phyloP scores from a whole-genome alignment of 2,888 invertebrate species.

The Calliphora vomitoria region DNA sequence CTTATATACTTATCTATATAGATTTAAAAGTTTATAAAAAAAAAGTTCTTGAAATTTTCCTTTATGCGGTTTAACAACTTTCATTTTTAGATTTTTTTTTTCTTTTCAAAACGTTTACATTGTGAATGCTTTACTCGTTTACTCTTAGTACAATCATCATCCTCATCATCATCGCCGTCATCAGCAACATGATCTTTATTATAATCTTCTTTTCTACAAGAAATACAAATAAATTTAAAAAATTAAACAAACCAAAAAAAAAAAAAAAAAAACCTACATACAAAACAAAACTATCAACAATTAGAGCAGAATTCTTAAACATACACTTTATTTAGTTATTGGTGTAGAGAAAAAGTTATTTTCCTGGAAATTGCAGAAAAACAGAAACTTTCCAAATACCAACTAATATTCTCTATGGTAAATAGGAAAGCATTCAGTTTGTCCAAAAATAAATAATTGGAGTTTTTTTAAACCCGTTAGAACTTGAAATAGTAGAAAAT shows the following conservation, averaged over 20 bases:
- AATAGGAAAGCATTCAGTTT: too few species aligned
- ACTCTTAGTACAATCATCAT: conserved; percentile 16
- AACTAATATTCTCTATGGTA: too few species aligned
- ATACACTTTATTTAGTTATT: conserved; percentile 31
- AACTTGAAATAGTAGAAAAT: too few species aligned
- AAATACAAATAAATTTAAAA: conserved; percentile 11
- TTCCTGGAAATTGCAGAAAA: not conserved
- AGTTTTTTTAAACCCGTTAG: too few species aligned
- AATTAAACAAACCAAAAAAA: conserved; percentile 22
- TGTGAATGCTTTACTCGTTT: not conserved
- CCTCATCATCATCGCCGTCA: conserved; percentile 8
- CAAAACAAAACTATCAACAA: conserved; percentile 50
- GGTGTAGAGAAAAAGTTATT: conserved; percentile 24
- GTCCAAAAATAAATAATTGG: too few species aligned
- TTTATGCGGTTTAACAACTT: conserved; percentile 63
- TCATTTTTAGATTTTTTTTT: conserved; percentile 59
- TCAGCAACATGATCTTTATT: not conserved
- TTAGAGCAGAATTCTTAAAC: conserved; percentile 66
- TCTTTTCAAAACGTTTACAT: conserved; percentile 15
- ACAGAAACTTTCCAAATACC: too few species aligned
- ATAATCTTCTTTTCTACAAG: not conserved
- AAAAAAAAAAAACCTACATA: conserved; percentile 23
- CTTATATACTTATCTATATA: too few species aligned
- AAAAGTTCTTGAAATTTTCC: conserved; percentile 52
- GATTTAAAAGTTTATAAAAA: not conserved